These are phyloP conservation scores for Falco peregrinus DNA, from an alignment of 2,797 vertebrate genomes.

Conservation along the genomic window DNA sequence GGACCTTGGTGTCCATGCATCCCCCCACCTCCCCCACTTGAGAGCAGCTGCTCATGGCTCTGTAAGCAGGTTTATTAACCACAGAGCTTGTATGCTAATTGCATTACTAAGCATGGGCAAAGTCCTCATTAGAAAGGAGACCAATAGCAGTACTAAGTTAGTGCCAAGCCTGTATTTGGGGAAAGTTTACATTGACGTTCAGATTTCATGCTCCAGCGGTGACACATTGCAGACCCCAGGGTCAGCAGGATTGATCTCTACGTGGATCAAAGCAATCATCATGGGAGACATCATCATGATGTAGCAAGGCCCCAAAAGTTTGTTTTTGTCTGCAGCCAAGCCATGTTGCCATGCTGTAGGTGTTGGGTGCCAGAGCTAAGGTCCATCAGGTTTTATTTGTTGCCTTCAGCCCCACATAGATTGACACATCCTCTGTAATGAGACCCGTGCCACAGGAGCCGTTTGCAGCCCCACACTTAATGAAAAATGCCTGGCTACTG, in stretches of 20 bases:
- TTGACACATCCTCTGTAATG: background rate
- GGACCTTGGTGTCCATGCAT: background rate
- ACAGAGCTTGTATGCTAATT: background rate
- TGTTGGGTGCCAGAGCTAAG: background rate
- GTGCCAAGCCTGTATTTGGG: background rate
- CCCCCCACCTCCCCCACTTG: background rate
- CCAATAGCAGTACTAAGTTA: background rate
- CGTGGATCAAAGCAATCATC: background rate
- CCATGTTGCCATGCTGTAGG: rapidly evolving
- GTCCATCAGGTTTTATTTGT: background rate
- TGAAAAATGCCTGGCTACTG: background rate
- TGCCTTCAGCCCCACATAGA: background rate
- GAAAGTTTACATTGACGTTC: rapidly evolving
- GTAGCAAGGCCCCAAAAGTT: background rate
- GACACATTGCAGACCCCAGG: rapidly evolving
- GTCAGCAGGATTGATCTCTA: background rate
- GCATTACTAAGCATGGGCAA: background rate
- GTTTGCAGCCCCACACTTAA: background rate
- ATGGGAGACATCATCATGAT: background rate
- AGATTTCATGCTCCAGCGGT: background rate
- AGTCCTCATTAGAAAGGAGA: background rate
- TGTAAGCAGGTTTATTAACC: background rate
- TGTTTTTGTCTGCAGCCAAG: background rate
- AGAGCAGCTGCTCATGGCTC: background rate
- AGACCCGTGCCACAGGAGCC: rapidly evolving